Base-by-base conservation (phyloP, 1,140 invertebrate genomes). In the Colletes latitarsis region DNA sequence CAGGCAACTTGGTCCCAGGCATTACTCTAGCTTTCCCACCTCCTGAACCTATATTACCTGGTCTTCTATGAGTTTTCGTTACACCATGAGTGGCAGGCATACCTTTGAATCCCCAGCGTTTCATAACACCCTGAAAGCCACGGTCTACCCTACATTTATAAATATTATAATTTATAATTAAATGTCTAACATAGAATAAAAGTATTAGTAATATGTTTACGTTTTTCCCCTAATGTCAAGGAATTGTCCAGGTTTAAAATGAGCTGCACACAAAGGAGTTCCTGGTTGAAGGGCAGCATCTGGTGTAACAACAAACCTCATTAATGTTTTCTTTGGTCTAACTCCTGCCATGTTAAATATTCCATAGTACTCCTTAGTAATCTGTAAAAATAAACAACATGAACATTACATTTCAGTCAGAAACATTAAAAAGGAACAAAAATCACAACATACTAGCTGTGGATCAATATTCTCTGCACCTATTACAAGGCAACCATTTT, bases 51-150 rank as follows among this genome's bases (percentile, higher is more conserved):
- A 99, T 98, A 88, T 97, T 97, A 82, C 99, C 99, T 71, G 96
- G 95, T 90, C 98, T 95, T 84, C 99, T 95, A 92, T 99, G 98
- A 30, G 97, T 98, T 95, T 99, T 99, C 0, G 99, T 99, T 6
- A 96, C 95, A 86, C 99, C 98, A 91, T 99, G 98, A 67, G 96
- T 96, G 10, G 97, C 97, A 82, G 97, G 98, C 95, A 97, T 96
- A 77, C 99, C 99, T 91, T 97, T 97, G 90, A 99, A 98, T 58
- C 98, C 98, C 96, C 98, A 99, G 43, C 99, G 94, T 94, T 98
- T 99, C 94, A 99, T 97, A 0, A 99, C 99, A 70, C 99, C 99
- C 96, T 99, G 98, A 91, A 99, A 99, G n/a, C 99, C 99, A 90
- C 96, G 95, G 90, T 98, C 96, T 62, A 98, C 96, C 5, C 97